These are phyloP conservation scores for Zapus hudsonius DNA, from an alignment of 2,113 vertebrate genomes.

Conservation along the genomic window DNA sequence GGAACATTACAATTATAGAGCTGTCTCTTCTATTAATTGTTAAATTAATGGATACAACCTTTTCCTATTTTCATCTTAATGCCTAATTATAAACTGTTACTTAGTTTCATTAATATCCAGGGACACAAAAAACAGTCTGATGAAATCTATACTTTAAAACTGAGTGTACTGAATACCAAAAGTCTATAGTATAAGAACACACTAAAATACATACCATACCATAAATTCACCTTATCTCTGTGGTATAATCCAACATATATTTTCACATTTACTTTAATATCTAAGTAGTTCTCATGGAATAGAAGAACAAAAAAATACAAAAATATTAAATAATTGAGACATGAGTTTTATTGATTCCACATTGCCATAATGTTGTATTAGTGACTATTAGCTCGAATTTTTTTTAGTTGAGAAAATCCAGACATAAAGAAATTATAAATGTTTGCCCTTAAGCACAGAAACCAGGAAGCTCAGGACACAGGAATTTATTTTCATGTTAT, in stretches of 20 bases:
- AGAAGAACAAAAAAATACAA: neutral
- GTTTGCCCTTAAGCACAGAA: neutral
- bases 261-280: neutral
- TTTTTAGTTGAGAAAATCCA: neutral
- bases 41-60: neutral
- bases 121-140: neutral
- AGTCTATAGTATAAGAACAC: neutral
- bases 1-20: neutral
- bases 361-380: neutral
- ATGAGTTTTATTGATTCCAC: neutral
- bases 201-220: neutral
- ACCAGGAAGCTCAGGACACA: neutral
- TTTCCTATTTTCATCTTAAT: slow-evolving; percentile 36
- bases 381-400: neutral
- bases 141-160: neutral
- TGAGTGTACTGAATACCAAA: neutral
- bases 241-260: neutral
- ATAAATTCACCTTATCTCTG: neutral
- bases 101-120: neutral
- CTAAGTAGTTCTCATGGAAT: neutral
- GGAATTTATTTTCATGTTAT: neutral
- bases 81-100: neutral
- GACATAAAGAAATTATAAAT: neutral
- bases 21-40: slow-evolving; percentile 13
- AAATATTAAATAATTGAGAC: neutral